These are phyloP conservation scores for Crotalus viridis DNA, from an alignment of 2,113 vertebrate genomes.

Conservation along the genomic window DNA sequence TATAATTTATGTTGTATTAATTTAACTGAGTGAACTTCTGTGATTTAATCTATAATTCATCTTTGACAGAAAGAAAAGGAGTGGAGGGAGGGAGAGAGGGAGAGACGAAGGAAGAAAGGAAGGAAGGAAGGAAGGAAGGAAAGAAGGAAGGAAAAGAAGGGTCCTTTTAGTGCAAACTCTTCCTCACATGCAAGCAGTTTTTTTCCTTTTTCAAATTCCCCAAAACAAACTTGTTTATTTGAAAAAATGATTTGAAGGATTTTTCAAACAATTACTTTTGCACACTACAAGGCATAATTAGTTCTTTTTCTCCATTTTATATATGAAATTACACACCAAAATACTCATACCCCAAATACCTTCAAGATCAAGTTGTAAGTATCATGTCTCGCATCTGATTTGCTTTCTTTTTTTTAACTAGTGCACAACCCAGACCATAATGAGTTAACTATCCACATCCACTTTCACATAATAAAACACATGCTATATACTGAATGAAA, in stretches of 20 bases:
- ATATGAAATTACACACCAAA: too few relatives aligned
- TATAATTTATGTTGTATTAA: not conserved
- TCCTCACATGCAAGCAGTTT: too few relatives aligned
- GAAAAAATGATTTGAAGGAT: too few relatives aligned
- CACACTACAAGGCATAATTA: too few relatives aligned
- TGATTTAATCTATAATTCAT: not conserved
- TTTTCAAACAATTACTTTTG: too few relatives aligned
- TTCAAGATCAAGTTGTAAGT: not conserved
- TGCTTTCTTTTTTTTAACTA: not conserved
- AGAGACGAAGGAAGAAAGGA: not conserved
- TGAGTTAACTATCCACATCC: not conserved
- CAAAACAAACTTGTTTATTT: too few relatives aligned
- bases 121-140: not conserved
- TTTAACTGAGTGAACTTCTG: not conserved
- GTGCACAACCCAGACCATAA: not conserved
- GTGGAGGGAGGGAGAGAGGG: not conserved
- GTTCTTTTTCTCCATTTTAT: too few relatives aligned
- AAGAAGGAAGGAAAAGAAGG: not conserved
- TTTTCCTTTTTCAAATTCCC: too few relatives aligned
- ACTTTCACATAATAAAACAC: not conserved
- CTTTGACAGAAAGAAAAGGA: not conserved
- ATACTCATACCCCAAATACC: too few relatives aligned
- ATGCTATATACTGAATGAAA: not conserved
- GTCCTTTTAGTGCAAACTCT: not conserved
- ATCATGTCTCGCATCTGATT: not conserved